Conservation (phyloP, 2,797 vertebrate genomes). For the Falco biarmicus region DNA sequence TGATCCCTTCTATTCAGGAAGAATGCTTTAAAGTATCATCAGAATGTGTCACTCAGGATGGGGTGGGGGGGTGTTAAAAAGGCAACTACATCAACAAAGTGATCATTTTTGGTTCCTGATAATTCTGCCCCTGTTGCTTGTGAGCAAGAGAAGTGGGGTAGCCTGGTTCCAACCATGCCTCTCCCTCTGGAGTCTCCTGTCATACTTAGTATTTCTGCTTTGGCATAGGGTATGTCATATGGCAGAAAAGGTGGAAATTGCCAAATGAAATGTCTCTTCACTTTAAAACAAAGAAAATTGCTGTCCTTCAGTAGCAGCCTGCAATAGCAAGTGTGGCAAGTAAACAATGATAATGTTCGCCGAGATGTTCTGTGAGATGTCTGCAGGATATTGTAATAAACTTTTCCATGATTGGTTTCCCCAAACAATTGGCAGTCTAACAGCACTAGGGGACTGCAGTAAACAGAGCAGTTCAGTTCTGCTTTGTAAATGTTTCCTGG, state of each 20-base stretch:
- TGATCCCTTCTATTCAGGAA: not conserved
- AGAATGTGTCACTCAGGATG: not conserved
- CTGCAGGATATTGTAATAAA: conserved; percentile 22
- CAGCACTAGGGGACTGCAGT: not conserved
- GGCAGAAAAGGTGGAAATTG: not conserved
- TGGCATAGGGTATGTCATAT: not conserved
- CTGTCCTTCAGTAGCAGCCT: not conserved
- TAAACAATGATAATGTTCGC: not conserved
- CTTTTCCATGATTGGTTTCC: conserved; percentile 14
- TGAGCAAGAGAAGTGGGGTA: fast-evolving
- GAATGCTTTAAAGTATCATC: not conserved
- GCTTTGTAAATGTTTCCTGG: not conserved
- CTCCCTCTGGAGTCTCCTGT: not conserved
- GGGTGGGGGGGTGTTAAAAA: not conserved
- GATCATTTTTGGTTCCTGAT: not conserved
- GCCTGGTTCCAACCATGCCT: not conserved
- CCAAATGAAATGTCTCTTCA: not conserved
- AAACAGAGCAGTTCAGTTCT: not conserved
- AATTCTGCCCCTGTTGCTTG: not conserved
- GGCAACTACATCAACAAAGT: not conserved
- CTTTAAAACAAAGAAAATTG: conserved; percentile 2
- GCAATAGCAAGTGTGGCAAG: not conserved
- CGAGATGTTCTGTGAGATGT: not conserved
- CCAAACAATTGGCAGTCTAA: conserved; percentile 20
- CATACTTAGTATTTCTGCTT: not conserved